phyloP scores from a whole-genome alignment of 37 sponge, comb jelly and placozoan species.

The Mnemiopsis leidyi region DNA sequence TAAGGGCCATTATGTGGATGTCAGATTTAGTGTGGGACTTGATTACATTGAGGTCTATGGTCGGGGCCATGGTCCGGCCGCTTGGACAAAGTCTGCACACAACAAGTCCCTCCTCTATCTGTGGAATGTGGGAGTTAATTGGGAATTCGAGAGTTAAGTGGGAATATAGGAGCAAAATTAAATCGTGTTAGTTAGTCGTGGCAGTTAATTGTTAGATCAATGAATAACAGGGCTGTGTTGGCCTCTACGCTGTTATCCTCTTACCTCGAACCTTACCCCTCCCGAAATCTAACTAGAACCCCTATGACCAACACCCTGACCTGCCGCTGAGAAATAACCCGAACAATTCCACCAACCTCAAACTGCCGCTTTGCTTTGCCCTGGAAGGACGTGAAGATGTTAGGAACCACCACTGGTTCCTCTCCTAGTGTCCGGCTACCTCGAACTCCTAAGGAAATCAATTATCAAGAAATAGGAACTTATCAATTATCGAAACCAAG shows the following conservation, averaged over 20 bases:
- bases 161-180: too few relatives aligned
- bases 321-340: too few relatives aligned
- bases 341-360: background rate
- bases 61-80: conserved; percentile 26
- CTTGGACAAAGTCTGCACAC: conserved; percentile 38
- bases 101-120: conserved; percentile 34
- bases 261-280: too few relatives aligned
- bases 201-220: too few relatives aligned
- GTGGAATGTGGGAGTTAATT: background rate
- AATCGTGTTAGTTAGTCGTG: too few relatives aligned
- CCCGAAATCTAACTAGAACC: too few relatives aligned
- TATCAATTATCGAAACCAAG: background rate
- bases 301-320: too few relatives aligned
- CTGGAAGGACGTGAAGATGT: conserved; percentile 43
- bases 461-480: background rate
- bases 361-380: conserved; percentile 33
- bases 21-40: conserved; percentile 41
- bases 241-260: too few relatives aligned
- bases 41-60: conserved; percentile 31
- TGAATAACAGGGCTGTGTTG: too few relatives aligned
- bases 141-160: background rate
- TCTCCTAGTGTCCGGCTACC: conserved; percentile 3
- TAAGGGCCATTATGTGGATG: conserved; percentile 46
- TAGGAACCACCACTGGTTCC: conserved; percentile 36
- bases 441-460: background rate